Percentiles rank a stretch among this genome's conserved stretches.
phyloP scores from a whole-genome alignment of 1,140 invertebrate species.

The Metaphire vulgaris region DNA sequence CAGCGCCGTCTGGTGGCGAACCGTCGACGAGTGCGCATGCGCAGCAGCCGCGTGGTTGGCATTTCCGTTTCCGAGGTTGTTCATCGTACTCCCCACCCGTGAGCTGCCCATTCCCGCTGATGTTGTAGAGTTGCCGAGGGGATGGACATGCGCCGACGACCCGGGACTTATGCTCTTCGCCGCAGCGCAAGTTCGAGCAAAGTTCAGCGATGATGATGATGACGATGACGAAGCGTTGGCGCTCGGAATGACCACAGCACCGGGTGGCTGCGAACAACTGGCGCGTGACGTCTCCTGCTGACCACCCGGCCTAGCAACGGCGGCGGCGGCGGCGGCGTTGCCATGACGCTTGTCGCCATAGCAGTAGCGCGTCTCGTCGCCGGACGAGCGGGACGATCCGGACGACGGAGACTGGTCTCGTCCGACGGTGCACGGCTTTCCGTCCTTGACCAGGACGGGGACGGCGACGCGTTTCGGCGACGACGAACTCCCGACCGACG shows the following conservation, averaged over 20 bases:
- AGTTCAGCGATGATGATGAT: too few species aligned
- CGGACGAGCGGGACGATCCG: background rate
- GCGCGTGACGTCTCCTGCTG: too few species aligned
- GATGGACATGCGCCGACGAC: background rate
- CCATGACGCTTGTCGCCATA: background rate
- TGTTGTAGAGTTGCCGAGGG: too few species aligned
- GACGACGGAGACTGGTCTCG: background rate
- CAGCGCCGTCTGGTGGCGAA: background rate
- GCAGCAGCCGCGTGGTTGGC: background rate
- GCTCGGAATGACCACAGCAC: conserved; percentile 4
- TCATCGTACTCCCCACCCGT: background rate
- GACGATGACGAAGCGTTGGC: too few species aligned
- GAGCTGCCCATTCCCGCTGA: background rate
- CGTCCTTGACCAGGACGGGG: conserved; percentile 83
- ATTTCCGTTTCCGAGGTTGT: background rate
- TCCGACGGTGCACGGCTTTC: conserved; percentile 77
- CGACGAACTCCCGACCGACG: conserved; percentile 38
- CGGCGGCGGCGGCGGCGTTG: background rate
- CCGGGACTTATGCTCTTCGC: background rate
- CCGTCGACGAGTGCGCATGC: background rate
- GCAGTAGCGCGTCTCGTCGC: background rate
- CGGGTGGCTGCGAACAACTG: background rate
- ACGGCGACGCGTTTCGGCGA: conserved; percentile 84
- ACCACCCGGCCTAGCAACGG: background rate
- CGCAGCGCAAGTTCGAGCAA: background rate